Percentiles rank a stretch among this genome's conserved stretches.
phyloP scores from a whole-genome alignment of 2,797 vertebrate genomes.

The Meda fulgida region DNA sequence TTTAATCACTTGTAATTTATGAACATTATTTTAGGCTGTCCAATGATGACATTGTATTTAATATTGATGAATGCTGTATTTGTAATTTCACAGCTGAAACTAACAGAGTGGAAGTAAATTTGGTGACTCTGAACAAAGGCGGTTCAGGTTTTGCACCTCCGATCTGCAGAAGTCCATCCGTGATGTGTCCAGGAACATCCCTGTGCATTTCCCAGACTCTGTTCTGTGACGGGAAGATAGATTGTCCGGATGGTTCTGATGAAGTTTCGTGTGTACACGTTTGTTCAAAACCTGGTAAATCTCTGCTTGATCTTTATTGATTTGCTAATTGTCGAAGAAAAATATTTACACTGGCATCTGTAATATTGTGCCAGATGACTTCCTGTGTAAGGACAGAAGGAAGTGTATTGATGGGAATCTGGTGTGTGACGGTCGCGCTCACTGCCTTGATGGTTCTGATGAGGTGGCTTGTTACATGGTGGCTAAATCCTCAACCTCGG shows the following conservation, averaged over 20 bases:
- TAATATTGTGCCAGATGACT: conserved; percentile 62
- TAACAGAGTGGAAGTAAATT: not conserved
- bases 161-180: conserved; percentile 41
- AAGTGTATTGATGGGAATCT: conserved; percentile 68
- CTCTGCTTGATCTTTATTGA: conserved; percentile 15
- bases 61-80: not conserved
- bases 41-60: not conserved
- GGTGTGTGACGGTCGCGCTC: conserved; percentile 73
- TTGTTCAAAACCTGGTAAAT: conserved; percentile 71
- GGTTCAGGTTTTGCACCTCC: not conserved
- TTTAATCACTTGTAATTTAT: not conserved
- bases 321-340: no score
- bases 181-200: conserved; percentile 67
- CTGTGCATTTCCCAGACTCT: conserved; percentile 72
- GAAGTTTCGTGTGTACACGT: conserved; percentile 72
- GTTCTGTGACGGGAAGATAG: conserved; percentile 79
- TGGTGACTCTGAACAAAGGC: not conserved
- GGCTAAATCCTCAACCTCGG: not conserved
- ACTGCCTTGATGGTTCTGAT: conserved; percentile 74
- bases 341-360: no score
- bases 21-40: not conserved
- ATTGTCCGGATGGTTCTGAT: conserved; percentile 86
- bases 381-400: conserved; percentile 69
- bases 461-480: not conserved
- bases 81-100: not conserved